These are phyloP conservation scores for Tachystola acroxantha DNA, from an alignment of 2,888 invertebrate species.

Conservation along the genomic window DNA sequence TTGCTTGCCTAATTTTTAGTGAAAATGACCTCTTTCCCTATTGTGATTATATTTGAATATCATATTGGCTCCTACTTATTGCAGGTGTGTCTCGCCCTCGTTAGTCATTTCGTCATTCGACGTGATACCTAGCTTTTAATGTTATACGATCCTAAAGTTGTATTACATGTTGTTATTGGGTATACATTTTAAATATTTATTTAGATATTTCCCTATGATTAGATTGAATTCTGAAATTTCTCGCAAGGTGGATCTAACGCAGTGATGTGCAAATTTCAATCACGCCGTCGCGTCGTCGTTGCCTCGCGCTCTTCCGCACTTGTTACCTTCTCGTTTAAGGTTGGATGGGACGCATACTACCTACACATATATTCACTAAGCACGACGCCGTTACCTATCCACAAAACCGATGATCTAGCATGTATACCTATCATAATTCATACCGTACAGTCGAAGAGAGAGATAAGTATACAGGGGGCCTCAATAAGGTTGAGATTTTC, in stretches of 20 bases:
- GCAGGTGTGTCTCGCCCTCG: slow-evolving; percentile 21
- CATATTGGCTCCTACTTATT: slow-evolving; percentile 13
- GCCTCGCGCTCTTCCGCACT: slow-evolving; percentile 14
- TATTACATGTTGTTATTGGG: slow-evolving; percentile 11
- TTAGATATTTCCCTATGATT: slow-evolving; percentile 20
- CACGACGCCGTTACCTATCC: too few species aligned
- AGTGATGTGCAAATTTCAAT: slow-evolving; percentile 37
- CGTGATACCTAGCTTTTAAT: too few species aligned
- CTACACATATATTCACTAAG: too few species aligned
- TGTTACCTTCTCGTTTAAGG: slow-evolving; percentile 8
- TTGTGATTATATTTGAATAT: slow-evolving; percentile 14
- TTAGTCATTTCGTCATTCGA: slow-evolving; percentile 30
- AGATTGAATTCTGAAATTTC: slow-evolving; percentile 28
- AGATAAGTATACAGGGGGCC: too few species aligned
- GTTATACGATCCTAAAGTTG: slow-evolving; percentile 11
- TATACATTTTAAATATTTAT: slow-evolving; percentile 24
- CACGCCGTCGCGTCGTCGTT: slow-evolving; percentile 21
- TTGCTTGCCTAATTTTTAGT: slow-evolving; percentile 25
- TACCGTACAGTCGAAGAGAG: too few species aligned
- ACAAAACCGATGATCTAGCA: too few species aligned
- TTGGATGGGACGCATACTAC: too few species aligned
- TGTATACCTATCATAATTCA: too few species aligned
- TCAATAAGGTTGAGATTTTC: too few species aligned
- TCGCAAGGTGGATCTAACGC: slow-evolving; percentile 26
- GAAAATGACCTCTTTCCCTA: slow-evolving; percentile 24